Percentiles rank a stretch among this genome's conserved stretches.
Evolutionary conservation across 2,888 invertebrate genomes (phyloP).

Genomic region (Chymomyza amoena): DNA sequence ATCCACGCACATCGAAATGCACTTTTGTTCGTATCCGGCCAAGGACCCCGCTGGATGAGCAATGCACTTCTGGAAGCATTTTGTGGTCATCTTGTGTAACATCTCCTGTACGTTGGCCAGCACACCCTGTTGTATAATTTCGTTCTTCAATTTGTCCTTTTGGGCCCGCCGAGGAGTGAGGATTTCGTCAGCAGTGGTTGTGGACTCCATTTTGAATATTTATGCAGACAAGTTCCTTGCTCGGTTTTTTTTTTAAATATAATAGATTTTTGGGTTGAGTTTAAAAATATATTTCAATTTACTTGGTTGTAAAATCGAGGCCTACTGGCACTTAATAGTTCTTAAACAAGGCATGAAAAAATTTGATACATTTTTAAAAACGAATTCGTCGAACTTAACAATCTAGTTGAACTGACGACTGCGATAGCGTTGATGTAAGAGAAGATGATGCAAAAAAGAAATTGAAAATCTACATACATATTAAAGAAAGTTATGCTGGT

Average conservation of each 20-base stretch:
- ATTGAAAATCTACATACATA: too few relatives aligned
- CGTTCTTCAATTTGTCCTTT: not conserved
- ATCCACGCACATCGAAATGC: conserved; percentile 27
- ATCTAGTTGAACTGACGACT: too few relatives aligned
- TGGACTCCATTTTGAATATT: not conserved
- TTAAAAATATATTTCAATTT: not conserved
- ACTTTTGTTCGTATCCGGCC: conserved; percentile 4
- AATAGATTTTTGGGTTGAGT: not conserved
- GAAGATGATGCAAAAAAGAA: too few relatives aligned
- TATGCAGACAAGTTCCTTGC: too few relatives aligned
- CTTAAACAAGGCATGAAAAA: too few relatives aligned
- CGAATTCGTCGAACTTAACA: too few relatives aligned
- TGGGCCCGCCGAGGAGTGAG: not conserved
- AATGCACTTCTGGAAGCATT: conserved; percentile 30
- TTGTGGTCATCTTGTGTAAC: conserved; percentile 5
- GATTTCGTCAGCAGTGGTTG: too few relatives aligned
- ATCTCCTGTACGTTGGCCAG: not conserved
- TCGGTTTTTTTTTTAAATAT: not conserved
- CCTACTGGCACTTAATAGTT: too few relatives aligned
- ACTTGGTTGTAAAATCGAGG: not conserved
- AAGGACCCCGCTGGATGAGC: conserved; percentile 9
- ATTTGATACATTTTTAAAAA: too few relatives aligned
- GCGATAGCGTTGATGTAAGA: too few relatives aligned
- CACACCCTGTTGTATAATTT: not conserved
- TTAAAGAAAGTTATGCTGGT: too few relatives aligned